A percentile compares a stretch with the other conserved stretches of the same genome.
Conservation (phyloP, 2,797 vertebrate species). For the Karalla daura region DNA sequence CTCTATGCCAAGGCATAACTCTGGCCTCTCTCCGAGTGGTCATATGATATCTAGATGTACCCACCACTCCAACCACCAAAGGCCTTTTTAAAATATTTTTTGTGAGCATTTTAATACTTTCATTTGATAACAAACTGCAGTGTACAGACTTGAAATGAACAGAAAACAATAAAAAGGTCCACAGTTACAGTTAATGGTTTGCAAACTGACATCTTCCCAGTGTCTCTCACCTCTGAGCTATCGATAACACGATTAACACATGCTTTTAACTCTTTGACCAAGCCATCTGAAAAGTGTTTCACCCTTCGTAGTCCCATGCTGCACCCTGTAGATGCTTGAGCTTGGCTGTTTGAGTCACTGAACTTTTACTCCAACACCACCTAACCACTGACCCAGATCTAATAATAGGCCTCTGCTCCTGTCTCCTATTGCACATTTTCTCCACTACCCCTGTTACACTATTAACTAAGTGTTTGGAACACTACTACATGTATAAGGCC, state of each 20-base stretch:
- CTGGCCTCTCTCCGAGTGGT: not conserved
- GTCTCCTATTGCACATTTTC: constrained; percentile 14
- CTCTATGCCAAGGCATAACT: not conserved
- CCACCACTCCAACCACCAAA: not conserved
- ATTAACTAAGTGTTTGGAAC: constrained; percentile 17
- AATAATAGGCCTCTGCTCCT: constrained; percentile 2
- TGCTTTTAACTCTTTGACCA: not conserved
- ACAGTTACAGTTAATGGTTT: not conserved
- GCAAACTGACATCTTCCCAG: not conserved
- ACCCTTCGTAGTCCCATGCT: not conserved
- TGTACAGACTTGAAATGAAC: not conserved
- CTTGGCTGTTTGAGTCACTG: constrained; percentile 8
- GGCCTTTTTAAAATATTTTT: not conserved
- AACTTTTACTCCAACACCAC: constrained; percentile 3
- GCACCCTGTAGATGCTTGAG: constrained; percentile 34
- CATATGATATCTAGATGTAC: not conserved
- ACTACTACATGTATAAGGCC: constrained; percentile 20
- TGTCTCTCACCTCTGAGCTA: not conserved
- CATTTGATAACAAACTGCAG: not conserved
- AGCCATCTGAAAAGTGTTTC: not conserved
- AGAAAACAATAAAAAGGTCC: too few relatives aligned
- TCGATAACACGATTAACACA: too few relatives aligned
- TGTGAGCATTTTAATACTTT: not conserved
- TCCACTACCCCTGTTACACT: constrained; percentile 1
- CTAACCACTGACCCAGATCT: constrained; percentile 10